These are phyloP conservation scores for Megaceryle maxima DNA, from an alignment of 2,113 vertebrate species.

Conservation along the genomic window DNA sequence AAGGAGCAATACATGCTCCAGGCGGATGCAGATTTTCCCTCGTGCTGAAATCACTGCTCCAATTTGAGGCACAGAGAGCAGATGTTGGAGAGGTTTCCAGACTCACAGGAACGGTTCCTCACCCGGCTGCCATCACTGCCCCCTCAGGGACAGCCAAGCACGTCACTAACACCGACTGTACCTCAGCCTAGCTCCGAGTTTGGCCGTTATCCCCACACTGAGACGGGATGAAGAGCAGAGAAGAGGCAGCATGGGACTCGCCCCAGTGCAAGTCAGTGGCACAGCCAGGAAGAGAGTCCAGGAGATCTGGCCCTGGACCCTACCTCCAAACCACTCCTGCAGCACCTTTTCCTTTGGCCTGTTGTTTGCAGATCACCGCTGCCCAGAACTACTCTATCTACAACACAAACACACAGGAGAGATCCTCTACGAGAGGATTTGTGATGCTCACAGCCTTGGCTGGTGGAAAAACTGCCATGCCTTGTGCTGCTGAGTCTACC, in stretches of 20 bases:
- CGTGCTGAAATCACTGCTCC: background rate
- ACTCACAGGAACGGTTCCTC: background rate
- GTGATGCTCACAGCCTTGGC: background rate
- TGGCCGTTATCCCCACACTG: too few relatives aligned
- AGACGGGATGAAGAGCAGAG: background rate
- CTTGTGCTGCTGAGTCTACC: background rate
- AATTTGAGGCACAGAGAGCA: background rate
- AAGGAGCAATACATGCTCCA: background rate
- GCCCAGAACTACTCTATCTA: background rate
- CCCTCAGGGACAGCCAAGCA: background rate
- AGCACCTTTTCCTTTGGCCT: background rate
- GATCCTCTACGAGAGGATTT: background rate
- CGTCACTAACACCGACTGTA: background rate
- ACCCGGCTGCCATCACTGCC: background rate
- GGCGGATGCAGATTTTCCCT: background rate
- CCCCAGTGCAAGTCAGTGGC: background rate
- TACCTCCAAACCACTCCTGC: background rate
- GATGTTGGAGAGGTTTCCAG: background rate
- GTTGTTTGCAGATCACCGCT: accelerated
- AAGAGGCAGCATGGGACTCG: background rate
- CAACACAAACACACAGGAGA: background rate
- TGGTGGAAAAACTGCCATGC: background rate
- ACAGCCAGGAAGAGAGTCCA: background rate
- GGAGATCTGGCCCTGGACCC: background rate
- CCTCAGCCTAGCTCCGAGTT: background rate